Conservation (phyloP, 2,113 vertebrate genomes). For the Muntiacus reevesi region DNA sequence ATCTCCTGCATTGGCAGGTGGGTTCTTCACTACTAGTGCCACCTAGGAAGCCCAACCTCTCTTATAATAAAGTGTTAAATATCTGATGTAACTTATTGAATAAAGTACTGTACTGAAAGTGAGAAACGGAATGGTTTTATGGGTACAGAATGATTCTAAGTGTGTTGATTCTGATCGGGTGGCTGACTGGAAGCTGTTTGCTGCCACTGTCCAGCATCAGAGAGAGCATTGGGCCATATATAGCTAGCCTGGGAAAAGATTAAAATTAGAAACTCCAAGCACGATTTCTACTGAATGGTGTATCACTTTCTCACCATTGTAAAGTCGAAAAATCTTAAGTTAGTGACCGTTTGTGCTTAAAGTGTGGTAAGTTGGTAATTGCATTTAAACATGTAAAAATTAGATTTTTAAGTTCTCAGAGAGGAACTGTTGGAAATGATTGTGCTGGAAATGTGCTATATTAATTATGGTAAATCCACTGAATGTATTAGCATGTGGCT, state of each 20-base stretch:
- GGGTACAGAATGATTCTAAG: neutral
- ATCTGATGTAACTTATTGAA: neutral
- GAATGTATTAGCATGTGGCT: neutral
- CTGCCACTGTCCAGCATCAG: neutral
- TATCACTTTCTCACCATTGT: neutral
- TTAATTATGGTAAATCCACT: constrained; percentile 40
- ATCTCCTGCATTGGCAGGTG: neutral
- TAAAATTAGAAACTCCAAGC: neutral
- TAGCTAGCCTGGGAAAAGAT: neutral
- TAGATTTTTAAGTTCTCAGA: constrained; percentile 39
- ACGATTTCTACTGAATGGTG: neutral
- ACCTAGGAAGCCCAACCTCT: neutral
- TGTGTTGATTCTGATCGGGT: neutral
- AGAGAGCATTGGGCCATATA: neutral
- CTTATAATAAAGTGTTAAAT: neutral
- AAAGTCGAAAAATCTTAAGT: neutral
- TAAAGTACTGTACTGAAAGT: neutral
- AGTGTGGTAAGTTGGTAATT: constrained; percentile 13
- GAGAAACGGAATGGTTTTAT: neutral
- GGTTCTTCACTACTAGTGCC: neutral
- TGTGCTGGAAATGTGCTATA: neutral
- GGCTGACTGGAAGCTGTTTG: neutral
- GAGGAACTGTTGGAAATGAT: constrained; percentile 19
- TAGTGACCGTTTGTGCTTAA: neutral
- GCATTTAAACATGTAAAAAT: constrained; percentile 47